phyloP scores from a whole-genome alignment of 2,888 invertebrate genomes.

The Laspeyria flexula region DNA sequence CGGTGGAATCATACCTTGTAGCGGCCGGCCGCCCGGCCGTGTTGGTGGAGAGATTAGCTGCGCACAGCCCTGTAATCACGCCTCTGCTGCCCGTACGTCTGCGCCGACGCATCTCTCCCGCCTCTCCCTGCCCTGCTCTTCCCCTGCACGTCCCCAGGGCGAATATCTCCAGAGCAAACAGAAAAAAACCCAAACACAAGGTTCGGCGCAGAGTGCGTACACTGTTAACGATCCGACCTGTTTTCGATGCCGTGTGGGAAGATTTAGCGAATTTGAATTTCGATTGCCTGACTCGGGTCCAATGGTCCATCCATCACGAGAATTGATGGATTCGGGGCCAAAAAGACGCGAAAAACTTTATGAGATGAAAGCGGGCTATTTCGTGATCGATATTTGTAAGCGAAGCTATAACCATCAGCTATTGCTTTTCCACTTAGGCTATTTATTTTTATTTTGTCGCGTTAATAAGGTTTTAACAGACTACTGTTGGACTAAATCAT shows the following conservation, averaged over 20 bases:
- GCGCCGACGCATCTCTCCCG: constrained; percentile 64
- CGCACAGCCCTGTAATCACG: constrained; percentile 82
- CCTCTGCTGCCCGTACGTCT: constrained; percentile 81
- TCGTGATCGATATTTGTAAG: constrained; percentile 75
- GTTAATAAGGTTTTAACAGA: constrained; percentile 22
- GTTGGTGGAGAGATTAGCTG: constrained; percentile 80
- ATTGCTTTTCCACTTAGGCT: constrained; percentile 56
- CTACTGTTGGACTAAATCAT: not conserved
- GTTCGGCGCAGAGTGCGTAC: constrained; percentile 60
- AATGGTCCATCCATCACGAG: constrained; percentile 82
- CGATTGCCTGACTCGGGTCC: constrained; percentile 73
- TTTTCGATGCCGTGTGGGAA: constrained; percentile 82
- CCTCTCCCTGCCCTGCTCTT: constrained; percentile 39
- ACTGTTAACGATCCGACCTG: constrained; percentile 82
- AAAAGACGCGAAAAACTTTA: constrained; percentile 74
- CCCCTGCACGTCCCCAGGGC: constrained; percentile 60
- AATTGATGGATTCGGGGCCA: constrained; percentile 85
- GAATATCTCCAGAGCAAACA: constrained; percentile 80
- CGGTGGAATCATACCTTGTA: constrained; percentile 47
- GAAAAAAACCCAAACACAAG: constrained; percentile 69
- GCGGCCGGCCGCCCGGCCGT: constrained; percentile 61
- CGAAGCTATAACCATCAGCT: constrained; percentile 69
- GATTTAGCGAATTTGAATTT: constrained; percentile 86
- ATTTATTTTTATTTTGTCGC: constrained; percentile 33
- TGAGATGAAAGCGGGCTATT: constrained; percentile 79